Base-by-base conservation (phyloP, 2,113 vertebrate species). In the Pristiophorus japonicus region DNA sequence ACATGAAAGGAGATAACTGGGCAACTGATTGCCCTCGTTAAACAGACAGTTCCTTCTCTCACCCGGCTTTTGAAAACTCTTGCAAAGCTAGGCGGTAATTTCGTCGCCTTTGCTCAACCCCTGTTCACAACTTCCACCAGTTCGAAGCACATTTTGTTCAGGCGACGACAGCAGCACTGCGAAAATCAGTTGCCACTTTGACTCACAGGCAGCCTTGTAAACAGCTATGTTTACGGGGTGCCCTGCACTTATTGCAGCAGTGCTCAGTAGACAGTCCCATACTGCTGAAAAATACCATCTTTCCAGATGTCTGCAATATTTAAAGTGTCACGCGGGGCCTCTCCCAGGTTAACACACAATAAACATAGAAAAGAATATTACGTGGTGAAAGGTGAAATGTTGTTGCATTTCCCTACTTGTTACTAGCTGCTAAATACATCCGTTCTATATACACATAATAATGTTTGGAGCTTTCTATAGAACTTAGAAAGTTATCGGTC, bases 1-100 rank as follows among this genome's bases (percentile, higher is more conserved):
- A 98, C 98, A 98, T 95, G 97, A 98, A 98, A 97, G 97, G 97
- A 98, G 98, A 99, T 98, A 99, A 98, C 98, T 97, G 96, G 97
- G 97, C 97, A 96, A 96, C 98, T 97, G 98, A 98, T 98, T 98
- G 96, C 97, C 97, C 98, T 98, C 97, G 98, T 98, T 98, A 98
- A 98, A 94, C 24, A 73, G 93, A 70, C 93, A 94, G 42, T 14
- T 51, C 93, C 30, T 34, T 94, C 51, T 51, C 65, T 94, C 66
- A 4, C 63, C 42, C 91, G 51, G 93, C 24, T 34, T 94, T 94
- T 51, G 93, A 73, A 92, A 73, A 94, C 93, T 94, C 63, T 38
- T 94, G 66, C 24, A 70, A 51, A 24, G 42, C 65, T 0, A 59
- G 66, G 38, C 16, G 93, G 93, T 70, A 73, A 59, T 94, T 73